Percentiles rank a stretch among this genome's conserved stretches.
Conservation (phyloP, 2,113 vertebrate genomes). For the Excalfactoria chinensis region DNA sequence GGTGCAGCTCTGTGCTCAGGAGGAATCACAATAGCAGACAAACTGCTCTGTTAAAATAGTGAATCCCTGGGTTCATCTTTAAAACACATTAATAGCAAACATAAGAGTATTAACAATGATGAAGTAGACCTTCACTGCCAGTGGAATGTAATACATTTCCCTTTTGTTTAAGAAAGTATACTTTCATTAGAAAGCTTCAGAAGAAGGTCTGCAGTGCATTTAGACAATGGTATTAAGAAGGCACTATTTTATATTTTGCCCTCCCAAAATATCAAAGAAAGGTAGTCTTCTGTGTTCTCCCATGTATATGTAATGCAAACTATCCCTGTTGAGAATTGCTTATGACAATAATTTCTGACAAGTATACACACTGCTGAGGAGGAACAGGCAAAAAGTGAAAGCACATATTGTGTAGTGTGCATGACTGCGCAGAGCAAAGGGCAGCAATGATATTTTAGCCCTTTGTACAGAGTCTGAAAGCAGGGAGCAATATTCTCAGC, state of each 20-base stretch:
- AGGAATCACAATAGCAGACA: neutral
- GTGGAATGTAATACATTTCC: neutral
- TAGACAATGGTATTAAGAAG: neutral
- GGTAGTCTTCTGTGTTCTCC: neutral
- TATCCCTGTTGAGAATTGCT: neutral
- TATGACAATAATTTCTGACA: neutral
- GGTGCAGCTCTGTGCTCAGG: neutral
- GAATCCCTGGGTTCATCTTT: neutral
- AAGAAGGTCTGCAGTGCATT: neutral
- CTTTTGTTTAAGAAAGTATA: neutral
- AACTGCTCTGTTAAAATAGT: neutral
- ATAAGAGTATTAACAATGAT: neutral
- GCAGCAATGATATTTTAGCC: accelerated
- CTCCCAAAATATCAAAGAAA: neutral
- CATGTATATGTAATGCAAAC: neutral
- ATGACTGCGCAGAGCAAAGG: neutral
- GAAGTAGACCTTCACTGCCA: neutral
- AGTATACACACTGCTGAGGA: neutral
- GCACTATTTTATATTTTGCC: neutral
- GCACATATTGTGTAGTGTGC: neutral
- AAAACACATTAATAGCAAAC: neutral
- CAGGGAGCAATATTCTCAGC: neutral
- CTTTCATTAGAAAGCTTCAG: neutral
- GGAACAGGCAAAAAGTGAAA: neutral
- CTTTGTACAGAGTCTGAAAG: neutral